A percentile compares a stretch with the other conserved stretches of the same genome.
These are phyloP conservation scores for Semotilus atromaculatus DNA, from an alignment of 2,797 vertebrate species.

Conservation along the genomic window DNA sequence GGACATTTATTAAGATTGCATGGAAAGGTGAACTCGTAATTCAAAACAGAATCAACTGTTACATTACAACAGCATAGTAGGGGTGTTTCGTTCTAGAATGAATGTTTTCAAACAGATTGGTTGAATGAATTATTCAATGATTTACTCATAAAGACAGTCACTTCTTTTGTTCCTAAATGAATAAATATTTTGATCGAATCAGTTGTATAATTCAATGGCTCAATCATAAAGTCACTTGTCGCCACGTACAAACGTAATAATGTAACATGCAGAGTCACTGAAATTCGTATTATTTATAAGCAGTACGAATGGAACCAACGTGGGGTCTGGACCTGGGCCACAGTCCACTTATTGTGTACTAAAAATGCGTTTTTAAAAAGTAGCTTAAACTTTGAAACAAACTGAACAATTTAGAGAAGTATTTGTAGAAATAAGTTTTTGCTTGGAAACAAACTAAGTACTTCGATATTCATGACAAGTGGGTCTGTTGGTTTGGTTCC, in stretches of 20 bases:
- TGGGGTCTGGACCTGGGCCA: background rate
- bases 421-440: conserved; percentile 11
- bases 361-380: background rate
- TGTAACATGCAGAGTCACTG: background rate
- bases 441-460: conserved; percentile 5
- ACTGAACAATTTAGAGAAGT: background rate
- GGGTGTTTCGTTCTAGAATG: background rate
- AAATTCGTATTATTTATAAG: background rate
- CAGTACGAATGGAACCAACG: background rate
- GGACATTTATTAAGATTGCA: background rate
- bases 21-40: background rate
- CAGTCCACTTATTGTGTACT: background rate
- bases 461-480: conserved; percentile 1
- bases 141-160: background rate
- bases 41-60: background rate
- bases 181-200: background rate
- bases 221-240: conserved; percentile 3
- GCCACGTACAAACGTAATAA: background rate
- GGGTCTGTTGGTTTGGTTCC: conserved; percentile 28
- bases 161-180: background rate
- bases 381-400: conserved; percentile 13
- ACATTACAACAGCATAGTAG: background rate
- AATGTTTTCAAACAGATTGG: background rate
- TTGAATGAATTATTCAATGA: background rate
- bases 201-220: background rate